Base-by-base conservation (phyloP, 2,888 invertebrate genomes). In the Metallyticus violacea region DNA sequence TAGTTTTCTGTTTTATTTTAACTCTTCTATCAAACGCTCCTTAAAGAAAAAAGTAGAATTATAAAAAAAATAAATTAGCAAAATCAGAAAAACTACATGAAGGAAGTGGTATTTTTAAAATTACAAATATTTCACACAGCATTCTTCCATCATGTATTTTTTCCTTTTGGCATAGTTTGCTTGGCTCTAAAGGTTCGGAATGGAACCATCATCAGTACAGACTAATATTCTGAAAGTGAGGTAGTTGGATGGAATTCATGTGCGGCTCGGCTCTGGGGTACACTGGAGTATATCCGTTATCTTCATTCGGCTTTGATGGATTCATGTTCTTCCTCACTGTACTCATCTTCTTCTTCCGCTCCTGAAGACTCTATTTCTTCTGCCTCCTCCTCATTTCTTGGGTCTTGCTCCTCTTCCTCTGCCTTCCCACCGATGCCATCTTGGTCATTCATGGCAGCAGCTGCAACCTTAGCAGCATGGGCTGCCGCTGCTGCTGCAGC, bases 391-490 rank as follows among this genome's bases (percentile, higher is more conserved):
- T 88, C 87, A 76, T 81, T 85, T 26, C 81, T 82, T 40, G 82
- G 29, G 25, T 87, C 88, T 9, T 76, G 77, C n/a, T 79, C 85
- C n/a, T 88, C 87, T 27, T 83, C 83, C 77, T 82, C 77, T 29
- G 79, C 79, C 83, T 86, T 87, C 85, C 82, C 85, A 40, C 28
- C 22, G 88, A 81, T 81, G 87, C 86, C 78, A 85, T 77, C 84
- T 88, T 87, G 89, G 87, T 83, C 82, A 81, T 86, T 87, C 87
- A 85, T 88, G 91, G 92, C 89, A 22, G 83, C 83, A 28, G 83
- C 62, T 28, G 26, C 28, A 28, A 25, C 83, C 92, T 96, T 96
- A 40, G 95, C 95, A 0, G 96, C 96, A 90, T 96, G 96, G 91
- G 96, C 93, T 5, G 89, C 89, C 5, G 89, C 89, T 79, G 89